Evolutionary conservation across 2,888 invertebrate genomes (phyloP).

Genomic region (Serripes groenlandicus): DNA sequence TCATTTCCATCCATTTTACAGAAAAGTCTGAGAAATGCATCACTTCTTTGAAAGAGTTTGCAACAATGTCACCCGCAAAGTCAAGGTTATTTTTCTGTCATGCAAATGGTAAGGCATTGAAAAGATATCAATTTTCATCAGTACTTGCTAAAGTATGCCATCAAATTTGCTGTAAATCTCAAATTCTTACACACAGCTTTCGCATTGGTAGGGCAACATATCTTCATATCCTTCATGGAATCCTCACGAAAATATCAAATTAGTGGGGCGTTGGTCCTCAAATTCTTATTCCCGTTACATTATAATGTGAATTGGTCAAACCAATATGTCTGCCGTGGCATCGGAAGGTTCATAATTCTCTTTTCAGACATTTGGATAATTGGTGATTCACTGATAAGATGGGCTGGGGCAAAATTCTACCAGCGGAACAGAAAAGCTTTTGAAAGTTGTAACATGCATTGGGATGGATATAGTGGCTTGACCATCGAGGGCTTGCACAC

Average conservation of each 20-base stretch:
- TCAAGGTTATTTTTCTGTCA: constrained; percentile 41
- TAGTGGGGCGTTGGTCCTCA: constrained; percentile 47
- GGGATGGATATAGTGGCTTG: constrained; percentile 28
- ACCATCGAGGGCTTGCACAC: constrained; percentile 11
- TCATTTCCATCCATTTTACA: no score
- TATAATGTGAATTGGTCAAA: constrained; percentile 14
- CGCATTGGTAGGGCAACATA: constrained; percentile 42
- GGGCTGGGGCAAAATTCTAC: constrained; percentile 23
- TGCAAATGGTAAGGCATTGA: constrained; percentile 14
- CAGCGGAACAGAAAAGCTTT: background rate
- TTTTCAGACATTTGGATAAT: constrained; percentile 43
- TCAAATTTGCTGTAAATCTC: background rate
- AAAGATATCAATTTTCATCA: constrained; percentile 42
- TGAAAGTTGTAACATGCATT: background rate
- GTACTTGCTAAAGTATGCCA: constrained; percentile 25
- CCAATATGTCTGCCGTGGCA: no score
- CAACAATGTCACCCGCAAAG: no score
- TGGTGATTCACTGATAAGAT: constrained; percentile 36
- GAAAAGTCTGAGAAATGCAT: no score
- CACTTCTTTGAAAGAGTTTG: no score
- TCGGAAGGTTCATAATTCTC: no score
- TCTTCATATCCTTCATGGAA: constrained; percentile 17
- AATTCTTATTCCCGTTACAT: constrained; percentile 28
- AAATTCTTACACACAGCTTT: constrained; percentile 28
- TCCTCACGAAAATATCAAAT: constrained; percentile 28